Evolutionary conservation across 2,797 vertebrate species (phyloP), one percentile per base, ranked within the genome.

Genomic region (Danio jaintianensis): DNA sequence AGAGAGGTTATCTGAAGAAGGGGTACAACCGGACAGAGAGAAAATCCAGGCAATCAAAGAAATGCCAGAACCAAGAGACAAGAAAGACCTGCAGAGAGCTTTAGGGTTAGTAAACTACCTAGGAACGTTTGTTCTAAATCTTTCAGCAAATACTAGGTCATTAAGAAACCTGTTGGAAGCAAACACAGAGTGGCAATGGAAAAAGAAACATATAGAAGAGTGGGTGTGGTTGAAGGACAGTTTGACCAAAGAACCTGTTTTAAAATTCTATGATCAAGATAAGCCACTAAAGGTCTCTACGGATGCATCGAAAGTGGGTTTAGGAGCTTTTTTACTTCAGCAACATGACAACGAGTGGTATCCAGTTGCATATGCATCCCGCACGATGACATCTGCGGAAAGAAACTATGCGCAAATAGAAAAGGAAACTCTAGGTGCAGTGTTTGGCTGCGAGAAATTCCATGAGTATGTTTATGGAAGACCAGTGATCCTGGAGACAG

Each of bases 121-220:
- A 11, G 66, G 80, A 2, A 83, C 75, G 12, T 79, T 75, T 62
- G 12, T 75, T n/a, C 77, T 70, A 29, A 75, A 75, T 56, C 55
- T 63, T 6, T 75, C 69, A 52, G 63, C 50, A 50, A 56, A 83
- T 13, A 70, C 62, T 42, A 52, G 36, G 13, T 9, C 13, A 13
- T 11, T 83, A 3, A 69, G 82, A 43, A 75, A 58, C 45, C 16
- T 83, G 47, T 15, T 79, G 4, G 22, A 79, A 29, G 15, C 16
- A 12, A 43, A 42, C 8, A 45, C 15, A 18, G 59, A 10, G 48
- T 71, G 71, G 22, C 43, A 69, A 13, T 83, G 64, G 71, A 43
- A 40, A 5, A 0, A 0, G 3, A 9, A 69, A 5, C 62, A 79
- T 43, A 50, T 6, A 2, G 18, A 12, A 20, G 55, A 64, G 13